phyloP scores from a whole-genome alignment of 1,140 invertebrate genomes.

The Bombus superbus region DNA sequence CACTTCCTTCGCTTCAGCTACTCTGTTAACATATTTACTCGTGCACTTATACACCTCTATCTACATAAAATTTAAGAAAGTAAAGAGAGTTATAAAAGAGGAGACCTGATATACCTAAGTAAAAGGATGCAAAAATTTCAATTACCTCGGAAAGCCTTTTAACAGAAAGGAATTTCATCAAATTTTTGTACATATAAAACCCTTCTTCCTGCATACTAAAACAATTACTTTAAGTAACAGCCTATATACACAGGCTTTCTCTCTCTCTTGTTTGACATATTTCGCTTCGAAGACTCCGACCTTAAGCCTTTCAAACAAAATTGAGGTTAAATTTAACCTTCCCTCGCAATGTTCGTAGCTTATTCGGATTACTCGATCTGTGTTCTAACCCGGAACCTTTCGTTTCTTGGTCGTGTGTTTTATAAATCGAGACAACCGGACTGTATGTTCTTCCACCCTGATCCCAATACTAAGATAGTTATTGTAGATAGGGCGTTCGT shows the following conservation, averaged over 20 bases:
- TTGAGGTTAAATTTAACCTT: slow-evolving; percentile 6
- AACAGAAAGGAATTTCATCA: not conserved
- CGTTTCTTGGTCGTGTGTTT: not conserved
- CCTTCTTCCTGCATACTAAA: not conserved
- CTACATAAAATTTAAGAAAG: not conserved
- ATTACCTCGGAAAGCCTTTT: not conserved
- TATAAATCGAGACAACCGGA: not conserved
- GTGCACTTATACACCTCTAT: not conserved
- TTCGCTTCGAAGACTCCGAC: slow-evolving; percentile 8
- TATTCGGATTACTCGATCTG: not conserved
- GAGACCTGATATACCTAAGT: no score
- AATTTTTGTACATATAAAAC: not conserved
- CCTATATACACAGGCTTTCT: not conserved
- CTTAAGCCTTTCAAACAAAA: slow-evolving; percentile 2
- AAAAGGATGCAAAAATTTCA: not conserved
- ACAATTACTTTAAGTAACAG: not conserved
- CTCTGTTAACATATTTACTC: not conserved
- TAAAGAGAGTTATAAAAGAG: not conserved
- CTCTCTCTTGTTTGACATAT: slow-evolving; percentile 1
- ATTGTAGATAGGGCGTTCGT: not conserved
- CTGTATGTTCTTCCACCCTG: not conserved
- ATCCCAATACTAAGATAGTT: not conserved
- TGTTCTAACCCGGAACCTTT: not conserved
- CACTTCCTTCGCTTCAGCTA: not conserved
- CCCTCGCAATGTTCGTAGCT: not conserved